Base-by-base conservation (phyloP, 2,113 vertebrate genomes). In the Cavia aperea region DNA sequence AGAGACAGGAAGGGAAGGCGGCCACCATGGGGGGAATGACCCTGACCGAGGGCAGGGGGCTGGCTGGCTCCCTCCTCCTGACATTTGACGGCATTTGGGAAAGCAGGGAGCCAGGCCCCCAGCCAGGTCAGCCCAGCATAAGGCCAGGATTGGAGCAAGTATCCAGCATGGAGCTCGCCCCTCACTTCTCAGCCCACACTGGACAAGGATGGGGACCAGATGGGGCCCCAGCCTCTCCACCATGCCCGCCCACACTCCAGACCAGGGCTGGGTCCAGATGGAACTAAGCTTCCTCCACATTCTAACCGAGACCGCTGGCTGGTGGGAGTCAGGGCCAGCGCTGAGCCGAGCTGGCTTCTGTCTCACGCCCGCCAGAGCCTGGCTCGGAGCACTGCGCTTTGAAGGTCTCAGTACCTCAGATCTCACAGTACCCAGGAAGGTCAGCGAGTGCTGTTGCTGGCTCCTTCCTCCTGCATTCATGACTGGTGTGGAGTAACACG, bases 361-460 rank as follows among this genome's bases (percentile, higher is more conserved):
- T 43, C 14, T 46, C 43, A 49, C 13, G 2, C 24, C 43, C 4
- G 13, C 72, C 13, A 46, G 72, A 46, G 26, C 62, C 77, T 54
- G 18, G 18, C 13, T 2, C n/a, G 7, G 19, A 87, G 9, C n/a
- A 2, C 1, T 4, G 13, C 2, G 3, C 31, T 78, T 4, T 39
- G n/a, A 49, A 46, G 46, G 2, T 7, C 1, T 33, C 33, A 29
- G 46, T 12, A n/a, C 60, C 49, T 26, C 31, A 24, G 13, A 16
- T 63, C 62, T 46, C 26, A 29, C 31, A 39, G 31, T 0, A 7
- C 26, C 70, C 4, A 2, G 10, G 7, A 31, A 68, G 15, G 4
- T n/a, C 91, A 9, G 77, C 1, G 49, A 56, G 21, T 79, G 31
- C 16, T 4, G 36, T 23, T 79, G 31, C 19, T 36, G 31, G 19